Base-by-base conservation (phyloP, 92 coral and sea anemone genomes). In the Chrysogorgia sp. region DNA sequence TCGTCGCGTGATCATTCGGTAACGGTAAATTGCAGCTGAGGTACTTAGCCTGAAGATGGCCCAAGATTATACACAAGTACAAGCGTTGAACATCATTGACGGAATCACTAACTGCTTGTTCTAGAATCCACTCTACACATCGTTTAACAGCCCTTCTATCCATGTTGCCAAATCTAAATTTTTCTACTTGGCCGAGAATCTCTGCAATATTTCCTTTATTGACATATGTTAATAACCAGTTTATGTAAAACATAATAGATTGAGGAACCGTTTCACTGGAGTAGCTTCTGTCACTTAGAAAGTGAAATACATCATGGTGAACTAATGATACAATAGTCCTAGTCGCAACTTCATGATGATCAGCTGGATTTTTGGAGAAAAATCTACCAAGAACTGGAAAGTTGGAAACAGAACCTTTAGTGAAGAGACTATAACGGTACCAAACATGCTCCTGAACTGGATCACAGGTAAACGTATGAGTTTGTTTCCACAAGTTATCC, bases 281-380 rank as follows among this genome's bases (percentile, higher is more conserved):
- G 63, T 50, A 14, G 6, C 19, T 0, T 0, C 0, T 21, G 10
- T 76, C 83, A 9, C 6, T 9, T 0, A 87, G 84, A 7, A 59
- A 14, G 48, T 53, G 80, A 78, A 90, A 88, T 20, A 86, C 82
- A 81, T 91, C 96, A 80, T 77, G 88, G 53, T 93, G 96, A 3
- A 20, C 30, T 8, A 20, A 30, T 7, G 63, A 29, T 10, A 26
- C 47, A 49, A 71, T 71, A 5, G 3, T 28, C 34, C 78, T 49
- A 19, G 0, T 71, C 8, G 43, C 47, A 52, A 50, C 9, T 50
- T 71, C 78, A 1, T 50, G 10, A 17, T 47, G 10, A 17, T 10
- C 0, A 23, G 2, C 3, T 13, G 30, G 47, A 19, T 71, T 31
- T 71, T 55, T 55, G 48, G 45, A 21, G 2, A 28, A 32, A 1